These are phyloP conservation scores for Leuciscus waleckii DNA, from an alignment of 2,797 vertebrate genomes.

Conservation along the genomic window DNA sequence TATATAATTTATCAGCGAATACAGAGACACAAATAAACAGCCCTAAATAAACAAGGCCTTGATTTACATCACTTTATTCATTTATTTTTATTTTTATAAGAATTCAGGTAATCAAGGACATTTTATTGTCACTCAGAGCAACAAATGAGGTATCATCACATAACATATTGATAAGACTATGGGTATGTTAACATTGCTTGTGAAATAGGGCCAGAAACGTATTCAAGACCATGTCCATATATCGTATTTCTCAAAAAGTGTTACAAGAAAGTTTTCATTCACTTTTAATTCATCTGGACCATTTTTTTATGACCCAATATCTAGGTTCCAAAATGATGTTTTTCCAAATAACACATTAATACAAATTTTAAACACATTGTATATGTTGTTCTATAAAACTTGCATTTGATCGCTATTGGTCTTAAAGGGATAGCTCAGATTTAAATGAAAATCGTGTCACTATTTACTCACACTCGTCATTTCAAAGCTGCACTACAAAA, in stretches of 20 bases:
- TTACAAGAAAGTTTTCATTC: not conserved
- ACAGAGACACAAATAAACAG: slow-evolving; percentile 10
- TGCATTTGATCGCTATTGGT: not conserved
- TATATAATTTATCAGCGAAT: slow-evolving; percentile 8
- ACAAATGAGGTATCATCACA: not conserved
- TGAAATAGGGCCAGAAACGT: not conserved
- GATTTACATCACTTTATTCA: not conserved
- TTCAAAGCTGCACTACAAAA: not conserved
- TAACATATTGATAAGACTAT: not conserved
- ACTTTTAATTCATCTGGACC: not conserved
- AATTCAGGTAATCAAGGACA: not conserved
- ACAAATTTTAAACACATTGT: not conserved
- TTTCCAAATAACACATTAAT: not conserved
- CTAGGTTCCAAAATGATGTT: not conserved
- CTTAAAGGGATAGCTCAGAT: not conserved
- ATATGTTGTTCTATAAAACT: not conserved
- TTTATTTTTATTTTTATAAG: not conserved
- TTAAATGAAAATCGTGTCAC: not conserved
- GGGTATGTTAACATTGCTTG: not conserved
- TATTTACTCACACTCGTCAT: not conserved
- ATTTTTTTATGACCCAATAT: not conserved
- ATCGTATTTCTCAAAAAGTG: not conserved
- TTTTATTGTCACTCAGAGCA: not conserved
- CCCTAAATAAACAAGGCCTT: not conserved
- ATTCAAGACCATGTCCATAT: not conserved